Conservation (phyloP, 2,888 invertebrate genomes). For the Parnassius glacialis region DNA sequence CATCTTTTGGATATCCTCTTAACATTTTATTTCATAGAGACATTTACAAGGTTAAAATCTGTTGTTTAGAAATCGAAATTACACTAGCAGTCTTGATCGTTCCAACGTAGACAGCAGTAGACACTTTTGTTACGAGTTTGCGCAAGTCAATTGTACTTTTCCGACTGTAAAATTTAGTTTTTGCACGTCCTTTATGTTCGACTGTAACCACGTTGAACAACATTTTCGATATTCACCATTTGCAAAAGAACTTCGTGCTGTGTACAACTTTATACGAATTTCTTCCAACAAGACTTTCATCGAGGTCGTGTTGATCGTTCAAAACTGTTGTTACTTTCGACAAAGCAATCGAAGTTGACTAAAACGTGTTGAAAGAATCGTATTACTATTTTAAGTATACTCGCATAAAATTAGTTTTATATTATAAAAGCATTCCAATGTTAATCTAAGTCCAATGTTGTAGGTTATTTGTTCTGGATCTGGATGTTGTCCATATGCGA, state of each 20-base stretch:
- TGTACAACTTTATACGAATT: slow-evolving; percentile 22
- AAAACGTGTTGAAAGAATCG: too few species aligned
- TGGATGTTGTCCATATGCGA: too few species aligned
- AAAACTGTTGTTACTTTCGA: slow-evolving; percentile 1
- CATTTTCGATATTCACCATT: slow-evolving; percentile 11
- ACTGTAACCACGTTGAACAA: slow-evolving; percentile 12
- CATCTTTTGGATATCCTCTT: too few species aligned
- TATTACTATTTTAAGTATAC: too few species aligned
- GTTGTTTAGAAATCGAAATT: slow-evolving; percentile 13
- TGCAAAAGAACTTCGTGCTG: slow-evolving; percentile 3
- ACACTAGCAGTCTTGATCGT: not conserved
- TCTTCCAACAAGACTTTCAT: slow-evolving; percentile 4
- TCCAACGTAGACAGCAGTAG: not conserved
- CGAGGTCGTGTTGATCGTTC: slow-evolving; percentile 1
- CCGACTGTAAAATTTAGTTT: slow-evolving; percentile 18
- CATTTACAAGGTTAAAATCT: slow-evolving; percentile 8
- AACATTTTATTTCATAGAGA: not conserved
- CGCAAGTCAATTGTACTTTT: slow-evolving; percentile 23
- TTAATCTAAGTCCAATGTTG: too few species aligned
- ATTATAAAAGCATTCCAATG: too few species aligned
- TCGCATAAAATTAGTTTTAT: too few species aligned
- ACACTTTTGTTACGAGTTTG: slow-evolving; percentile 11
- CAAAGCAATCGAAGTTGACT: too few species aligned
- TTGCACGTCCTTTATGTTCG: slow-evolving; percentile 12
- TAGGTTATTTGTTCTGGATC: too few species aligned